Conservation (phyloP, 2,888 invertebrate species). For the Strigamia crassipes region DNA sequence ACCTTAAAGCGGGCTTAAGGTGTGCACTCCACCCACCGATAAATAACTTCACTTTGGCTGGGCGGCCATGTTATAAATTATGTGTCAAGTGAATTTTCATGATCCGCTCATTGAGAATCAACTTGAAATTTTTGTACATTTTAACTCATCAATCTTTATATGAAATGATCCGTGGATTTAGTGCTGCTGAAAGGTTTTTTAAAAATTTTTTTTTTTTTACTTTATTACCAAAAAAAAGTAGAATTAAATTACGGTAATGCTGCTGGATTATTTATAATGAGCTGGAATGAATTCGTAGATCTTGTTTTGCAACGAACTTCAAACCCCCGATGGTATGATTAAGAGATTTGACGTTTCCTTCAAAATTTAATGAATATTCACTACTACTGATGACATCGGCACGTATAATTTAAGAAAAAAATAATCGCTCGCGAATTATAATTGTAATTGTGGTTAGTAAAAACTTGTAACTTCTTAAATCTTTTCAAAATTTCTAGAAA, state of each 20-base stretch:
- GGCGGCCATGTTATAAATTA: conserved; percentile 34
- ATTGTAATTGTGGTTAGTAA: too few relatives aligned
- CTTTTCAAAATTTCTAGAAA: too few relatives aligned
- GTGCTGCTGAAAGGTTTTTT: background rate
- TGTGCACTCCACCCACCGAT: conserved; percentile 30
- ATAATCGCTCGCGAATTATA: too few relatives aligned
- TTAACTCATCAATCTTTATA: conserved; percentile 4
- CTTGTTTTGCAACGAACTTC: background rate
- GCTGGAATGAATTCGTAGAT: background rate
- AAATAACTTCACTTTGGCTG: conserved; percentile 24
- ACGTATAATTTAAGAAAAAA: background rate
- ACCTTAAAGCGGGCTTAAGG: conserved; percentile 28
- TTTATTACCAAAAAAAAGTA: background rate
- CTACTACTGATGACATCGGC: background rate
- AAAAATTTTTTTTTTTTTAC: background rate
- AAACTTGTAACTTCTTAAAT: too few relatives aligned
- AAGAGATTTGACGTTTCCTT: background rate
- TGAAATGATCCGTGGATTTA: background rate
- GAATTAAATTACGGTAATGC: too few relatives aligned
- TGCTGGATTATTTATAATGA: background rate
- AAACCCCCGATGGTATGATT: background rate
- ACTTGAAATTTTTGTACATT: background rate
- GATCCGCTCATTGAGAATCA: conserved; percentile 34
- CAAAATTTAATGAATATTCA: conserved; percentile 21
- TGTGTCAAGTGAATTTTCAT: conserved; percentile 31